Evolutionary conservation across 2,888 invertebrate species (phyloP).

Genomic region (Drosophila borealis): DNA sequence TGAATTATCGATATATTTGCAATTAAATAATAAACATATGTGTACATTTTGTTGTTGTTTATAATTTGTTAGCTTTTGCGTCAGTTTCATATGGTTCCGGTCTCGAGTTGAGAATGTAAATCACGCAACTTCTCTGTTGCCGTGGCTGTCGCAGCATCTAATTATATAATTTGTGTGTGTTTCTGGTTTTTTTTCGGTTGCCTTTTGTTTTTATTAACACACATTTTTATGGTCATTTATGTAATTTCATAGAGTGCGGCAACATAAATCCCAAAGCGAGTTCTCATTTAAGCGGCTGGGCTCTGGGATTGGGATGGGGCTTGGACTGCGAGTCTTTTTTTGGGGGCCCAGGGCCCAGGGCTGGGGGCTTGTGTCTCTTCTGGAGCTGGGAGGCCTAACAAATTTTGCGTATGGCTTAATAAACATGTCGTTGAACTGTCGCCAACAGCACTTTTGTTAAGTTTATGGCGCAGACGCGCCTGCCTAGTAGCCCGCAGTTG

Average conservation of each 20-base stretch:
- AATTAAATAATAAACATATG: not conserved
- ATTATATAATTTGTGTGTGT: slow-evolving; percentile 68
- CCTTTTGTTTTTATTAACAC: slow-evolving; percentile 60
- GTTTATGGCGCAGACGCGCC: slow-evolving; percentile 66
- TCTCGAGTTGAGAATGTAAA: slow-evolving; percentile 26
- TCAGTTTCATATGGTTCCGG: slow-evolving; percentile 21
- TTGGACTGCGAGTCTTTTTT: not conserved
- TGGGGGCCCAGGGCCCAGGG: not conserved
- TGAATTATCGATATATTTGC: slow-evolving; percentile 15
- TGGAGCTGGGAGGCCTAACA: slow-evolving; percentile 46
- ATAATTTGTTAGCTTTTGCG: not conserved
- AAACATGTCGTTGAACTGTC: slow-evolving; percentile 80
- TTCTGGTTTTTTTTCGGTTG: slow-evolving; percentile 5
- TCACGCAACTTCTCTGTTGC: slow-evolving; percentile 25
- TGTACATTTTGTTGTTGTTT: not conserved
- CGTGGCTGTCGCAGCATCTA: slow-evolving; percentile 40
- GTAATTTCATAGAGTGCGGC: slow-evolving; percentile 73
- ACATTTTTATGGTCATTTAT: slow-evolving; percentile 75
- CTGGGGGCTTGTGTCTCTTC: slow-evolving; percentile 14
- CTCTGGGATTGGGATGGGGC: slow-evolving; percentile 16
- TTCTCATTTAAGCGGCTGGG: slow-evolving; percentile 53
- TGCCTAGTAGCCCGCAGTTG: slow-evolving; percentile 44
- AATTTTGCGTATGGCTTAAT: slow-evolving; percentile 78
- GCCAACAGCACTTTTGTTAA: slow-evolving; percentile 60
- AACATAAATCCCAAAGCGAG: slow-evolving; percentile 65